These are phyloP conservation scores for Theristicus caerulescens DNA, from an alignment of 2,113 vertebrate genomes.

Conservation along the genomic window DNA sequence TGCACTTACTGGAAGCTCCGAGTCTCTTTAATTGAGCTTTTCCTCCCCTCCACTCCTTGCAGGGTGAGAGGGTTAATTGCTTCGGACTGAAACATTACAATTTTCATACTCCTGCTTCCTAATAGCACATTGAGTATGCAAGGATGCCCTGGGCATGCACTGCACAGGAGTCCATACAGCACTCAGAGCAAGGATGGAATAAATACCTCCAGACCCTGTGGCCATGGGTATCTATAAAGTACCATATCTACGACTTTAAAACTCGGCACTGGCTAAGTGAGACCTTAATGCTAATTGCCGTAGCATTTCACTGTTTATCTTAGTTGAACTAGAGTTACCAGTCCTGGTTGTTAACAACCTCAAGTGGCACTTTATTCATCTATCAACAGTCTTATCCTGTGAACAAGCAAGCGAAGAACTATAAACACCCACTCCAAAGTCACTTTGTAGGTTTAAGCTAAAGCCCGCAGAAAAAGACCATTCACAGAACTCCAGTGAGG, in stretches of 20 bases:
- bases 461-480: slow-evolving; percentile 18
- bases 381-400: slow-evolving; percentile 57
- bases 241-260: background rate
- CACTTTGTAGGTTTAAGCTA: slow-evolving; percentile 35
- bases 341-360: slow-evolving; percentile 61
- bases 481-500: slow-evolving; percentile 10
- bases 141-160: background rate
- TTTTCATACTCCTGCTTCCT: background rate
- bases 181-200: background rate
- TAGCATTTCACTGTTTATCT: slow-evolving; percentile 55
- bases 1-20: background rate
- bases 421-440: slow-evolving; percentile 64
- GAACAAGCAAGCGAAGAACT: slow-evolving; percentile 54
- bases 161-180: background rate
- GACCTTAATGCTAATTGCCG: slow-evolving; percentile 43
- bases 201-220: background rate
- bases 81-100: background rate
- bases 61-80: slow-evolving; percentile 31
- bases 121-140: background rate
- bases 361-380: slow-evolving; percentile 68
- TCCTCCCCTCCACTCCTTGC: background rate
- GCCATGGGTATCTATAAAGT: background rate
- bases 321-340: slow-evolving; percentile 33
- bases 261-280: slow-evolving; percentile 42
- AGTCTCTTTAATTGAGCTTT: slow-evolving; percentile 42